Evolutionary conservation across 2,113 vertebrate genomes (phyloP).

Genomic region (Cyprinodon brontotheroides): DNA sequence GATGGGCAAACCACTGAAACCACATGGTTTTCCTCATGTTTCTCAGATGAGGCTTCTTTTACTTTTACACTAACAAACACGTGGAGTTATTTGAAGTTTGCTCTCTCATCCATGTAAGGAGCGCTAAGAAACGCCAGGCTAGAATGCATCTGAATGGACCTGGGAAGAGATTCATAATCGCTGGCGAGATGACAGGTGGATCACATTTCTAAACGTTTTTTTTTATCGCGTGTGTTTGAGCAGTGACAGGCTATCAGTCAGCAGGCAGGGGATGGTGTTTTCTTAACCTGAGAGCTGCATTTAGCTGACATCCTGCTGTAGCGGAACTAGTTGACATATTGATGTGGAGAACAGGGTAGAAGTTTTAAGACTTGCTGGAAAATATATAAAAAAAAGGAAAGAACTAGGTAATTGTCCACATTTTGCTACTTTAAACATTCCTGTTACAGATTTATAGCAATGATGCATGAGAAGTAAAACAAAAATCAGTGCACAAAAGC

Average conservation of each 20-base stretch:
- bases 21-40: conserved; percentile 67
- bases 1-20: conserved; percentile 40
- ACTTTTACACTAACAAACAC: conserved; percentile 36
- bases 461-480: conserved; percentile 20
- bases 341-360: conserved; percentile 69
- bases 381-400: conserved; percentile 39
- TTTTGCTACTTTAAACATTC: conserved; percentile 49
- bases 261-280: conserved; percentile 64
- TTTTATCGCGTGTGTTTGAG: conserved; percentile 44
- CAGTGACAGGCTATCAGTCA: conserved; percentile 75
- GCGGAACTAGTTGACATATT: conserved; percentile 75
- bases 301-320: conserved; percentile 75
- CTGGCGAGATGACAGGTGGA: conserved; percentile 75
- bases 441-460: conserved; percentile 19
- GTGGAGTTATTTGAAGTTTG: conserved; percentile 57
- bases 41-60: conserved; percentile 54
- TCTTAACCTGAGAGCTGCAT: conserved; percentile 77
- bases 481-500: background rate
- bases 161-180: conserved; percentile 78
- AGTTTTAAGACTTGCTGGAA: conserved; percentile 59
- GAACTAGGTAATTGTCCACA: conserved; percentile 63
- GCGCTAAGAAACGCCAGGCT: conserved; percentile 59
- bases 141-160: conserved; percentile 68
- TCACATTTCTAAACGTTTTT: conserved; percentile 81
- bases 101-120: conserved; percentile 68